These are phyloP conservation scores for Choristoneura rosaceana DNA, from an alignment of 2,888 invertebrate species.

Conservation along the genomic window DNA sequence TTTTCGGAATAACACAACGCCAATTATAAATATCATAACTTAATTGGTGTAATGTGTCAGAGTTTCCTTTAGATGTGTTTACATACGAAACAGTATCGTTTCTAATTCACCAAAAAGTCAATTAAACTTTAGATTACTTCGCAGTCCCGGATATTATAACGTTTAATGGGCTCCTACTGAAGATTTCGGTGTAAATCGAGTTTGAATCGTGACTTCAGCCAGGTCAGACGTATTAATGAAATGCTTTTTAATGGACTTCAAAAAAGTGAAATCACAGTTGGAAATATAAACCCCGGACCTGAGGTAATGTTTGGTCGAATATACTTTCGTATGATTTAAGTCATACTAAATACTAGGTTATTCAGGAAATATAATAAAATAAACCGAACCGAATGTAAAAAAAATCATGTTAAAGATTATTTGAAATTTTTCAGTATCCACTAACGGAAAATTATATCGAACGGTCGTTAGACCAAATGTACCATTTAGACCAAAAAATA, in stretches of 20 bases:
- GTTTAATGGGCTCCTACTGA: constrained; percentile 44
- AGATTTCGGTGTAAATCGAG: constrained; percentile 34
- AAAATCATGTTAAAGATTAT: no score
- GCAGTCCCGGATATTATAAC: constrained; percentile 43
- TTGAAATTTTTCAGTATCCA: no score
- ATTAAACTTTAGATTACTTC: constrained; percentile 53
- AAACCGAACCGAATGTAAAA: no score
- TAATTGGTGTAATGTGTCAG: constrained; percentile 14
- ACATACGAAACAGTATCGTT: constrained; percentile 31
- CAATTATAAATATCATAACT: constrained; percentile 12
- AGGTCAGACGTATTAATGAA: neutral
- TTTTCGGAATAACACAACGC: neutral
- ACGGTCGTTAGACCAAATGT: no score
- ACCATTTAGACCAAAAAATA: no score
- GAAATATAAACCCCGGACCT: no score
- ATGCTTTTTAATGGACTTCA: neutral
- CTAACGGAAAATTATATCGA: no score
- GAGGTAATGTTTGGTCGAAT: no score
- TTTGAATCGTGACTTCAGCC: neutral
- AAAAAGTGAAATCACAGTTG: no score
- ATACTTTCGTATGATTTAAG: no score
- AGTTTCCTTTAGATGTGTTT: constrained; percentile 21
- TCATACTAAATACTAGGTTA: no score
- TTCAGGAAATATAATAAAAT: no score
- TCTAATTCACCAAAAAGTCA: constrained; percentile 47